Evolutionary conservation across 2,888 invertebrate genomes (phyloP).

Genomic region (Phortica okadai): DNA sequence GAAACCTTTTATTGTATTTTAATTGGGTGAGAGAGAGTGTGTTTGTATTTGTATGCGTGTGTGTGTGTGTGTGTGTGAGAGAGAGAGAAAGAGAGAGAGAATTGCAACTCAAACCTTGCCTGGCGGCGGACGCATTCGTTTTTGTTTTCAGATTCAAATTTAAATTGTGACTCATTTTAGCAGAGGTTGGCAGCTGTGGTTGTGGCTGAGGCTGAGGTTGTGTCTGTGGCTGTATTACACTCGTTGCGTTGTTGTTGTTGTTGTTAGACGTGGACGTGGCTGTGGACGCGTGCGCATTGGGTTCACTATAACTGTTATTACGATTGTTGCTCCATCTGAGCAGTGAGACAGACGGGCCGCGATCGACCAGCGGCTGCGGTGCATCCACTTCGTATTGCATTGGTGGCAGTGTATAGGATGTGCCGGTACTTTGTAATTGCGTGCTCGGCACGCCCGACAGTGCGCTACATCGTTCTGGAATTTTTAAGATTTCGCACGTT

Average conservation of each 20-base stretch:
- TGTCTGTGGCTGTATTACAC: constrained; percentile 42
- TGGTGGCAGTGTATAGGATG: constrained; percentile 78
- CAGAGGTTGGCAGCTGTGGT: background rate
- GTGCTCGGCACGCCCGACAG: constrained; percentile 77
- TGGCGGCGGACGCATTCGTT: constrained; percentile 76
- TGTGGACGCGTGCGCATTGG: constrained; percentile 64
- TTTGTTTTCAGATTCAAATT: constrained; percentile 5
- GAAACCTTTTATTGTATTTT: background rate
- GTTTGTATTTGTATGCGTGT: background rate
- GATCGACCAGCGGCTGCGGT: constrained; percentile 84
- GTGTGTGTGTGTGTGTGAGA: background rate
- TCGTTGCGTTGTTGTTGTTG: constrained; percentile 36
- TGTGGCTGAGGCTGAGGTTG: constrained; percentile 35
- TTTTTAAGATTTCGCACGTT: constrained; percentile 34
- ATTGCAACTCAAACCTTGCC: constrained; percentile 77
- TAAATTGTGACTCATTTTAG: background rate
- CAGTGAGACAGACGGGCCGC: constrained; percentile 82
- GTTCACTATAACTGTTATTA: constrained; percentile 57
- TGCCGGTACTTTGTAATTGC: constrained; percentile 70
- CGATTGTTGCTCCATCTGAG: constrained; percentile 77
- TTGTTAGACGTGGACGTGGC: constrained; percentile 24
- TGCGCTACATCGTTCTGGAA: constrained; percentile 86
- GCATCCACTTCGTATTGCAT: constrained; percentile 82
- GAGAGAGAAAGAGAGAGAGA: constrained; percentile 16
- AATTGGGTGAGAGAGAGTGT: background rate